Evolutionary conservation across 2,888 invertebrate species (phyloP), one percentile per base, ranked within the genome.

Genomic region (Molorchus minor): DNA sequence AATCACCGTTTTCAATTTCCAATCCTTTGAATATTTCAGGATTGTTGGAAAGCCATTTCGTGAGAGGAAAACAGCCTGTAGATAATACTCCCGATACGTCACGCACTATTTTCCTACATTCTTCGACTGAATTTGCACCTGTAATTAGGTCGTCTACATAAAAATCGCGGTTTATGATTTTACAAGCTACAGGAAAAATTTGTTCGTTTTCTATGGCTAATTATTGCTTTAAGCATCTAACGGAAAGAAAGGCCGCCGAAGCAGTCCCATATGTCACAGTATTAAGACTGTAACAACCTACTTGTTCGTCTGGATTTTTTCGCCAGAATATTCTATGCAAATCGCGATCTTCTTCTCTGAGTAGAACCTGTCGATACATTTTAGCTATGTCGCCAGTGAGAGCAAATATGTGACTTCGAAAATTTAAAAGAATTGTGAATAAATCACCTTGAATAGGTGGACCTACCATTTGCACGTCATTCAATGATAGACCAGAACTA

Each of bases 371-470:
- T 54, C 69, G 58, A 68, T 59, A 67, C 68, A 35, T 25, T 25
- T 25, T 25, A 8, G 8, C 69, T 52, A 10, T 67, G 64, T 51
- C 45, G 49, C 52, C 59, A 68, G 33, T 46, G 20, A 19, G 58
- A 58, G 64, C 12, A 61, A 21, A 64, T 59, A 19, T 61, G 61
- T 33, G 20, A 55, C 21, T 61, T 69, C 7, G 69, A 72, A 64
- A 67, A 65, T 47, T 65, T 64, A 51, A 52, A 56, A 38, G 67
- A 68, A 63, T 33, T 68, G 12, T 72, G 70, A 69, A 53, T 25
- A 25, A 25, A 25, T 25, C 25, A 8, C 8, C 8, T 25, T 25
- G 25, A 5, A 25, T 25, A 3, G 25, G 3, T 25, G 25, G 25
- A 8, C 25, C 25, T 25, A 25, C 25, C 8, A 25, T 5, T 25